A percentile compares a stretch with the other conserved stretches of the same genome.
Conservation (phyloP, 2,888 invertebrate genomes). For the Anticlea derivata region DNA sequence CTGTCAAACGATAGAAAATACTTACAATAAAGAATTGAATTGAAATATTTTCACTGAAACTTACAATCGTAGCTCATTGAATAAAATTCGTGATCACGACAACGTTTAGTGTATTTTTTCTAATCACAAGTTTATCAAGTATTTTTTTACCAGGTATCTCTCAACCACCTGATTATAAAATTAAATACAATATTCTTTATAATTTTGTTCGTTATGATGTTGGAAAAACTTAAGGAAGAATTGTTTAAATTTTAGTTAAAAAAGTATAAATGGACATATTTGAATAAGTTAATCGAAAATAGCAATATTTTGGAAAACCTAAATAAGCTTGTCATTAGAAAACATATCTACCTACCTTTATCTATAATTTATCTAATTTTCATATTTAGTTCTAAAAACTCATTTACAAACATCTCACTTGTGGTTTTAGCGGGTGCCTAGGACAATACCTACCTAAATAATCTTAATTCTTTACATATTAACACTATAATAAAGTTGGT, state of each 20-base stretch:
- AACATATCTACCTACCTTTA: slow-evolving; percentile 14
- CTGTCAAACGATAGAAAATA: background rate
- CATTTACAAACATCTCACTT: slow-evolving; percentile 67
- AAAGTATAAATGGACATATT: slow-evolving; percentile 2
- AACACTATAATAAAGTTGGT: slow-evolving; percentile 38
- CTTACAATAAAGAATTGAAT: slow-evolving; percentile 2
- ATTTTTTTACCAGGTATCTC: no score
- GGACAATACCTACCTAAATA: slow-evolving; percentile 34
- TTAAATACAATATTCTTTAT: no score
- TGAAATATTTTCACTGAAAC: slow-evolving; percentile 51
- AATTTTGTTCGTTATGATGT: no score
- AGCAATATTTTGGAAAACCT: background rate
- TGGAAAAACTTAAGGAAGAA: background rate
- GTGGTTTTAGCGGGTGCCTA: slow-evolving; percentile 59
- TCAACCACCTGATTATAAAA: no score
- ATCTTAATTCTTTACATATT: slow-evolving; percentile 28
- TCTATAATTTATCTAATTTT: slow-evolving; percentile 43
- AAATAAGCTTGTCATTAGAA: slow-evolving; percentile 29
- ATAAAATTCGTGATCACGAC: slow-evolving; percentile 53
- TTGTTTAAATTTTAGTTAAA: background rate
- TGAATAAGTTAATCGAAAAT: background rate
- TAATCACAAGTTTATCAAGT: slow-evolving; percentile 42
- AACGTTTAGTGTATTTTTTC: slow-evolving; percentile 40
- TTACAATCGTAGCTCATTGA: slow-evolving; percentile 50
- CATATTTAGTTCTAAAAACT: slow-evolving; percentile 51